phyloP scores from a whole-genome alignment of 1,140 invertebrate species.

The Cotesia glomerata region DNA sequence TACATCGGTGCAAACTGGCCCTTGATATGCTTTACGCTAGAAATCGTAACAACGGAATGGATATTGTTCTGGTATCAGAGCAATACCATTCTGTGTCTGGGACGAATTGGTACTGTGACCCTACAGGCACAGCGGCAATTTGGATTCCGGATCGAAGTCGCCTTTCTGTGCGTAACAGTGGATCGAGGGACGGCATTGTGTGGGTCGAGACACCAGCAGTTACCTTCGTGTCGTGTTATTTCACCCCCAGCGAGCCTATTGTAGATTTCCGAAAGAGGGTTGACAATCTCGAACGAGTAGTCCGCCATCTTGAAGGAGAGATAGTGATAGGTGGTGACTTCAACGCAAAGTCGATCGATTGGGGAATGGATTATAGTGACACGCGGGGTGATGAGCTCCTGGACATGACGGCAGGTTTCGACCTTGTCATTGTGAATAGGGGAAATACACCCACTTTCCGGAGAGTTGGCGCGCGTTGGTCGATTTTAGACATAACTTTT shows the following conservation, averaged over 20 bases:
- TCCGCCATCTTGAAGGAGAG: slow-evolving; percentile 11
- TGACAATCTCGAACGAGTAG: slow-evolving; percentile 9
- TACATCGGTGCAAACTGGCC: neutral
- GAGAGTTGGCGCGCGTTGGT: neutral
- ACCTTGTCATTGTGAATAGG: neutral
- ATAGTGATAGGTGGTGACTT: slow-evolving; percentile 5
- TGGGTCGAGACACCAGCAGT: slow-evolving; percentile 19
- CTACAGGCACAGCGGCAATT: neutral
- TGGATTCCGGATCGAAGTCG: neutral
- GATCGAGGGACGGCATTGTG: slow-evolving; percentile 21
- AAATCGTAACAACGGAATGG: neutral
- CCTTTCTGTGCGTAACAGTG: slow-evolving; percentile 3
- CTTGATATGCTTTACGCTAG: neutral
- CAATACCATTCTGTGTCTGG: neutral
- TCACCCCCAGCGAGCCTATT: slow-evolving; percentile 31
- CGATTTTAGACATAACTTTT: too few species aligned
- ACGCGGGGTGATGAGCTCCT: too few species aligned
- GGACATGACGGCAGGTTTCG: too few species aligned
- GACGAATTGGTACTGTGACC: neutral
- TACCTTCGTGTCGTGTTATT: slow-evolving; percentile 28
- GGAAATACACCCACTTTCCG: slow-evolving; percentile 28
- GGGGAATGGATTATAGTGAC: too few species aligned
- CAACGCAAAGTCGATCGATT: neutral
- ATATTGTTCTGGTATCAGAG: neutral
- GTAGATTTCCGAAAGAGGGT: slow-evolving; percentile 20